These are phyloP conservation scores for Melieria crassipennis DNA, from an alignment of 2,888 invertebrate genomes.

Conservation along the genomic window DNA sequence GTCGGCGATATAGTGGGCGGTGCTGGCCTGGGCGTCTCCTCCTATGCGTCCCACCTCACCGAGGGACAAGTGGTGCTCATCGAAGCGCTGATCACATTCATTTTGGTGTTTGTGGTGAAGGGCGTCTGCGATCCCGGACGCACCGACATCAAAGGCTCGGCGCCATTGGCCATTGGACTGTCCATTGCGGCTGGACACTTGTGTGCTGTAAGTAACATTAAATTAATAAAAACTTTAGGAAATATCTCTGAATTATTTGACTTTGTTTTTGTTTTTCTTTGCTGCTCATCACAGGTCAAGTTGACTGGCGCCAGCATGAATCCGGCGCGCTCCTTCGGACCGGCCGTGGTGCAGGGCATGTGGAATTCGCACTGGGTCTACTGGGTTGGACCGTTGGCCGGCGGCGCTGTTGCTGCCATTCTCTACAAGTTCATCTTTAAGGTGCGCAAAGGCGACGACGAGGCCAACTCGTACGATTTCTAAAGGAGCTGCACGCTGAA, in stretches of 20 bases:
- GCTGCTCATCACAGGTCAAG: conserved; percentile 70
- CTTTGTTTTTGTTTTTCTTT: not conserved
- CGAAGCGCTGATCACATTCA: conserved; percentile 86
- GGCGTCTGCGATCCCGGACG: conserved; percentile 85
- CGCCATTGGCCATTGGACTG: conserved; percentile 87
- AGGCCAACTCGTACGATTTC: conserved; percentile 82
- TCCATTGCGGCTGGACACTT: conserved; percentile 87
- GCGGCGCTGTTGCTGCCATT: conserved; percentile 78
- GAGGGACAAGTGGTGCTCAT: conserved; percentile 82
- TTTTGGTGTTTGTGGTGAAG: conserved; percentile 86
- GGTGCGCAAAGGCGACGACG: conserved; percentile 77
- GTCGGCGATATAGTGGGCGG: conserved; percentile 69
- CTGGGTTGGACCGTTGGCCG: conserved; percentile 86
- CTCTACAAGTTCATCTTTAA: conserved; percentile 78
- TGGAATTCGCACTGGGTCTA: conserved; percentile 90
- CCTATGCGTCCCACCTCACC: conserved; percentile 69
- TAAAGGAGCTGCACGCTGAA: conserved; percentile 58
- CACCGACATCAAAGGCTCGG: conserved; percentile 82
- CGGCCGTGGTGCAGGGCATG: conserved; percentile 79
- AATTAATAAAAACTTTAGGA: not conserved
- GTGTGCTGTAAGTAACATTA: conserved; percentile 75
- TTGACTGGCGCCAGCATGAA: conserved; percentile 92
- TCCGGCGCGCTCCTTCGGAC: conserved; percentile 89
- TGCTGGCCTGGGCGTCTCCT: conserved; percentile 72
- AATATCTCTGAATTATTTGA: not conserved